These are phyloP conservation scores for Epinotia brunnichana DNA, from an alignment of 2,888 invertebrate species.

Conservation along the genomic window DNA sequence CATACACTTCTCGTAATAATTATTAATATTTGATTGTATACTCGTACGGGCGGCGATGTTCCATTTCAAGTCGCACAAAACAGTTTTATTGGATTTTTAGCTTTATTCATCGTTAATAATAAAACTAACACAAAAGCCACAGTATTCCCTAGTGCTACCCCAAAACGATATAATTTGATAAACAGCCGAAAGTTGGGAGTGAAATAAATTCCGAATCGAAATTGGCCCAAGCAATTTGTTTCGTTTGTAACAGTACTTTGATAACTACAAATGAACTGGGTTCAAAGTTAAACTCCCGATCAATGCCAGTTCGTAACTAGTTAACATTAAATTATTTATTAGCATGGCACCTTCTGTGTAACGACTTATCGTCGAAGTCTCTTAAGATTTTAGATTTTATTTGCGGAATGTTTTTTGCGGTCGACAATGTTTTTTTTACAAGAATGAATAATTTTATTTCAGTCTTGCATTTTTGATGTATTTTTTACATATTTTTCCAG, in stretches of 20 bases:
- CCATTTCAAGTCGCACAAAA: background rate
- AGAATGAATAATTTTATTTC: no score
- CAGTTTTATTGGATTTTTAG: background rate
- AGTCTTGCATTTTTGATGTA: no score
- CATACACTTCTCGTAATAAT: no score
- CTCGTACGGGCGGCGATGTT: no score
- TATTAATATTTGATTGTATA: no score
- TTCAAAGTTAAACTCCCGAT: slow-evolving; percentile 37
- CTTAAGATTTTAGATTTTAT: no score
- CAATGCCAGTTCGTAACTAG: slow-evolving; percentile 22
- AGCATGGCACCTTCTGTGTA: slow-evolving; percentile 17
- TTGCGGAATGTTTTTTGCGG: background rate
- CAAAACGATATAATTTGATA: slow-evolving; percentile 32
- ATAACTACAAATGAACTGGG: slow-evolving; percentile 30
- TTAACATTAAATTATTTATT: slow-evolving; percentile 39
- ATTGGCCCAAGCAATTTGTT: slow-evolving; percentile 31
- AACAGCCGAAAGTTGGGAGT: slow-evolving; percentile 24
- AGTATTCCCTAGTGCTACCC: background rate
- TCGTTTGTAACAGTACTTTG: slow-evolving; percentile 29
- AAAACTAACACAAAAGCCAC: background rate
- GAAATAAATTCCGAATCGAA: slow-evolving; percentile 35
- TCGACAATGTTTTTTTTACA: no score
- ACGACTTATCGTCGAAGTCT: no score
- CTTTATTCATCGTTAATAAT: background rate
- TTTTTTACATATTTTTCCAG: no score